These are phyloP conservation scores for Exephanes ischioxanthus DNA, from an alignment of 2,888 invertebrate species.

Conservation along the genomic window DNA sequence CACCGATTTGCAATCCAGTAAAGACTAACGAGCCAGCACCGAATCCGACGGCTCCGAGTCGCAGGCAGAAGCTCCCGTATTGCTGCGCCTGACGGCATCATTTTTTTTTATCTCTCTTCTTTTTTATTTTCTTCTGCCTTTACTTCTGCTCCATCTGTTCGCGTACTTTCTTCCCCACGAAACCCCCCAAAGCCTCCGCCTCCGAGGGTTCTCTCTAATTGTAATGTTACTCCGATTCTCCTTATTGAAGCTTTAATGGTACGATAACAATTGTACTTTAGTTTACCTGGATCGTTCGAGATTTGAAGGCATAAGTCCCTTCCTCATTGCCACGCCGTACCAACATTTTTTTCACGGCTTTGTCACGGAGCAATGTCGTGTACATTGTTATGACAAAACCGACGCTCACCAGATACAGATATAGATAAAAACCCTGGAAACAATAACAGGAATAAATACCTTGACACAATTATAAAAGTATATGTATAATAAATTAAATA, in stretches of 20 bases:
- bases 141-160: constrained; percentile 23
- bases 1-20: constrained; percentile 89
- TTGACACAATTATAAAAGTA: background rate
- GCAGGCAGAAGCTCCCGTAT: constrained; percentile 94
- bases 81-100: constrained; percentile 83
- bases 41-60: constrained; percentile 92
- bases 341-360: constrained; percentile 86
- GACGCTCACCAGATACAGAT: constrained; percentile 92
- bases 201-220: constrained; percentile 4
- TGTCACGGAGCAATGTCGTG: constrained; percentile 88
- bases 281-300: constrained; percentile 66
- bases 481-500: constrained; percentile 18
- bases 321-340: constrained; percentile 77
- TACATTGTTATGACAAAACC: constrained; percentile 91
- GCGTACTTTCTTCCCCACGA: constrained; percentile 34
- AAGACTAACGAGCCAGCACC: constrained; percentile 88
- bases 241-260: constrained; percentile 25
- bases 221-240: constrained; percentile 31
- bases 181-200: background rate
- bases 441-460: background rate
- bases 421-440: constrained; percentile 93
- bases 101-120: constrained; percentile 63
- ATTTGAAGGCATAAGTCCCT: constrained; percentile 71
- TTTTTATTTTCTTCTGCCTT: constrained; percentile 27
- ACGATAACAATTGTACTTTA: constrained; percentile 6